Conservation (phyloP, 2,113 vertebrate species). For the Anarrhichthys ocellatus region DNA sequence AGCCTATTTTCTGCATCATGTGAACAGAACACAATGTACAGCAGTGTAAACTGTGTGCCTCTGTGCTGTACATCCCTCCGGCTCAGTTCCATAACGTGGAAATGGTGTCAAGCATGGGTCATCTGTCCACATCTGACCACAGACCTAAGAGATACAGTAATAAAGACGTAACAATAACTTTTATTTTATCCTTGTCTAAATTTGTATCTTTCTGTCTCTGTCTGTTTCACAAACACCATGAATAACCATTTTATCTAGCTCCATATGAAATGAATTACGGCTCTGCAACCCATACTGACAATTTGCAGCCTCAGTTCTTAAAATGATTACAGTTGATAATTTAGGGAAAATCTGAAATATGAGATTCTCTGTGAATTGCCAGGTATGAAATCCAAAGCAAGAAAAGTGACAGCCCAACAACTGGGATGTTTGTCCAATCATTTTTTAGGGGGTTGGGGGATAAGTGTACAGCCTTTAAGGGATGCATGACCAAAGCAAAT, state of each 20-base stretch:
- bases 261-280: background rate
- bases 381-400: background rate
- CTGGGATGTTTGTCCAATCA: background rate
- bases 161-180: background rate
- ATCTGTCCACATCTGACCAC: background rate
- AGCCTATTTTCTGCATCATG: background rate
- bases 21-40: conserved; percentile 44
- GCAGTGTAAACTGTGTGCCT: background rate
- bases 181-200: background rate
- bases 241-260: background rate
- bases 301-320: background rate
- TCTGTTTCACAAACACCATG: background rate
- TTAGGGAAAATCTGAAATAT: background rate
- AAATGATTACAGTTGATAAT: background rate
- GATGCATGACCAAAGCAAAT: conserved; percentile 5
- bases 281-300: background rate
- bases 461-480: background rate
- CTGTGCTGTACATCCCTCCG: background rate
- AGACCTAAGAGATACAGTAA: background rate
- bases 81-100: background rate
- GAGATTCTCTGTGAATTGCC: background rate
- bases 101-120: background rate
- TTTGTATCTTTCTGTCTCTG: background rate
- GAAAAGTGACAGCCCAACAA: background rate
- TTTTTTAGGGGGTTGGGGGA: background rate